These are phyloP conservation scores for Andricus curvator DNA, from an alignment of 2,888 invertebrate species.

Conservation along the genomic window DNA sequence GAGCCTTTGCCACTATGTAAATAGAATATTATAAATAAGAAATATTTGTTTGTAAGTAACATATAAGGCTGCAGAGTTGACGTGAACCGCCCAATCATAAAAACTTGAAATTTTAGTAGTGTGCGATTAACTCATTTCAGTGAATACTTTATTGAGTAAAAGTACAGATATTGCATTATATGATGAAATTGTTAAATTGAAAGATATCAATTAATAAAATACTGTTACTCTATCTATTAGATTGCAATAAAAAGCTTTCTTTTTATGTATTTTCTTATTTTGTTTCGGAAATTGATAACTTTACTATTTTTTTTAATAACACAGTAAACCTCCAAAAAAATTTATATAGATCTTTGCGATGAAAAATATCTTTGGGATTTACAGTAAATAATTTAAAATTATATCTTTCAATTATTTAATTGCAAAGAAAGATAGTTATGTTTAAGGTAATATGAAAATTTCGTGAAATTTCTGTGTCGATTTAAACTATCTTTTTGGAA, in stretches of 20 bases:
- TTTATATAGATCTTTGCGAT: too few relatives aligned
- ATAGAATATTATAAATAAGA: conserved; percentile 61
- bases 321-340: too few relatives aligned
- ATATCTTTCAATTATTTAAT: conserved; percentile 2
- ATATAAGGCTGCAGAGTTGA: conserved; percentile 63
- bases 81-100: conserved; percentile 60
- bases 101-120: conserved; percentile 36
- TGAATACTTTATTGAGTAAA: conserved; percentile 33
- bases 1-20: conserved; percentile 66
- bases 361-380: too few relatives aligned
- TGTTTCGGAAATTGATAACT: too few relatives aligned
- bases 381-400: neutral
- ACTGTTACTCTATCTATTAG: too few relatives aligned
- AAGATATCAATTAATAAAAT: neutral
- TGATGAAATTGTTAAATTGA: conserved; percentile 18
- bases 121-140: conserved; percentile 19
- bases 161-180: conserved; percentile 32
- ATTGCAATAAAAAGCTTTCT: too few relatives aligned
- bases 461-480: neutral
- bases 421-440: neutral
- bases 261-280: too few relatives aligned
- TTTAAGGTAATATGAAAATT: neutral
- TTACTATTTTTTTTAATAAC: too few relatives aligned
- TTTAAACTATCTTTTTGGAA: neutral
- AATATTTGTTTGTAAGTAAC: conserved; percentile 55